Evolutionary conservation across 2,113 vertebrate genomes (phyloP).

Genomic region (Ginglymostoma cirratum): DNA sequence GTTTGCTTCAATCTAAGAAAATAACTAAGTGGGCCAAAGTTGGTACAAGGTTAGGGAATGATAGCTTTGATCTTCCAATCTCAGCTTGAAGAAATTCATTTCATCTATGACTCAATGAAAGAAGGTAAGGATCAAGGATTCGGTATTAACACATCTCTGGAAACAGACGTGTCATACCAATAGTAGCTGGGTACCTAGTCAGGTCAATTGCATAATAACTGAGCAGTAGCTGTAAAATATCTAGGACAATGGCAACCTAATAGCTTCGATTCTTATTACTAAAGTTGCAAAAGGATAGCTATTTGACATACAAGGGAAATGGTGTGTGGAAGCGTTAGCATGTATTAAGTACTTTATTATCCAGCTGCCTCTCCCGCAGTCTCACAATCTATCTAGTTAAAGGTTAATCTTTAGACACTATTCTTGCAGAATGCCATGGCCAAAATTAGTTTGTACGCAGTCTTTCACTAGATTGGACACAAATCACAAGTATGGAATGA

Average conservation of each 20-base stretch:
- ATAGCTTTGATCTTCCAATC: not conserved
- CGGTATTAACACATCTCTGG: not conserved
- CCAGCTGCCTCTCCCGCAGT: not conserved
- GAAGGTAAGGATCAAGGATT: not conserved
- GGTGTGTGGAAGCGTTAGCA: not conserved
- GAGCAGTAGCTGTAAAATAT: not conserved
- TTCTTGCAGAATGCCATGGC: not conserved
- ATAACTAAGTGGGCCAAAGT: not conserved
- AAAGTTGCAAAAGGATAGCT: not conserved
- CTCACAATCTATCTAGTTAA: not conserved
- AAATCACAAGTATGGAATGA: not conserved
- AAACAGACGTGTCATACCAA: not conserved
- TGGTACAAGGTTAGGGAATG: not conserved
- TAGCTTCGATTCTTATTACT: not conserved
- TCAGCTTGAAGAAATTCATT: not conserved
- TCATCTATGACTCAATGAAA: not conserved
- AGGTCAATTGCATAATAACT: not conserved
- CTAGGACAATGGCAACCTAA: not conserved
- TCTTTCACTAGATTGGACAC: not conserved
- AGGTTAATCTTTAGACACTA: not conserved
- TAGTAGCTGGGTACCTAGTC: not conserved
- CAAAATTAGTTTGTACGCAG: not conserved
- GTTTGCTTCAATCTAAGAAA: not conserved
- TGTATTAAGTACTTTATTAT: not conserved
- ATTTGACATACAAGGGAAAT: not conserved